Percentiles rank a stretch among this genome's conserved stretches.
These are phyloP conservation scores for Stylophora pistillata DNA, from an alignment of 64 coral and sea anemone genomes.

Conservation along the genomic window DNA sequence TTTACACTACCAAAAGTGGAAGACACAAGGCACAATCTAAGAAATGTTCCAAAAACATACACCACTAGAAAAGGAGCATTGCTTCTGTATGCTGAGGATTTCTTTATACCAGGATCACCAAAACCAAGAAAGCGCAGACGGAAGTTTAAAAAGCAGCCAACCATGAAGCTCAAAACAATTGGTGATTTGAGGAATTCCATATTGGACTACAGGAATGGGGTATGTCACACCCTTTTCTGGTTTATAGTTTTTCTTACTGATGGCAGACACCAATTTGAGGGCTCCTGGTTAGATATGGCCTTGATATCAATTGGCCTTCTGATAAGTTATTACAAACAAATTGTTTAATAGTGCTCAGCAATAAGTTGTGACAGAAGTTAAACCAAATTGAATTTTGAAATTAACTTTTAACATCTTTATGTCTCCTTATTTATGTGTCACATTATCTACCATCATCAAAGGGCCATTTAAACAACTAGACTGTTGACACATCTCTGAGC, in stretches of 20 bases:
- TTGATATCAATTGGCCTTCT: no score
- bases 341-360: no score
- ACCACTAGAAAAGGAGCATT: conserved; percentile 93
- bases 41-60: conserved; percentile 87
- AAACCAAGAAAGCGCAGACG: conserved; percentile 78
- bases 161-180: conserved; percentile 73
- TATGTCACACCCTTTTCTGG: conserved; percentile 17
- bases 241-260: neutral
- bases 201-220: conserved; percentile 95
- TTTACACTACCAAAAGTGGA: conserved; percentile 78
- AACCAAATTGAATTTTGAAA: no score
- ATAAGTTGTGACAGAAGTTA: no score
- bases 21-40: neutral
- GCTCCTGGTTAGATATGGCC: no score
- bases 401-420: no score
- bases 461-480: no score
- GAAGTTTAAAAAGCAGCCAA: conserved; percentile 57
- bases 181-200: conserved; percentile 81
- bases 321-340: no score
- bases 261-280: no score
- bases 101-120: conserved; percentile 82
- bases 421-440: no score
- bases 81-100: conserved; percentile 91
- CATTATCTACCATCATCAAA: no score
- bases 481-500: no score